phyloP scores from a whole-genome alignment of 2,888 invertebrate genomes.

The Fragum whitleyi region DNA sequence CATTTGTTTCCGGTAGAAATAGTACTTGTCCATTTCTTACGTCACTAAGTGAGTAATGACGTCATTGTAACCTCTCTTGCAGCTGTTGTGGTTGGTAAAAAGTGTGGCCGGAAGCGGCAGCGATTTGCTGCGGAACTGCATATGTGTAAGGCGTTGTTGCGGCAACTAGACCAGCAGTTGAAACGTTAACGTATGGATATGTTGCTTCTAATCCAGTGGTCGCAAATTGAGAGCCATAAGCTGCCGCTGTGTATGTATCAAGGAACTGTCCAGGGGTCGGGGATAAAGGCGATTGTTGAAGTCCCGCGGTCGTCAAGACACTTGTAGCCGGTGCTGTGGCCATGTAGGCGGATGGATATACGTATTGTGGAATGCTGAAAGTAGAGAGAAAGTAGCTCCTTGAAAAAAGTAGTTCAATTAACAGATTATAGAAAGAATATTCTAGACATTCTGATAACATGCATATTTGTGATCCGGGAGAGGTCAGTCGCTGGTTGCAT shows the following conservation, averaged over 20 bases:
- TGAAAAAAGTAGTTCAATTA: not conserved
- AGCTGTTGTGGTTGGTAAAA: conserved; percentile 80
- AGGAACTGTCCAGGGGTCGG: conserved; percentile 75
- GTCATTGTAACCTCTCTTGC: conserved; percentile 80
- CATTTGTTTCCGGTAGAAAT: conserved; percentile 15
- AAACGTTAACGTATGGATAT: conserved; percentile 76
- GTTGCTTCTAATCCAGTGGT: conserved; percentile 68
- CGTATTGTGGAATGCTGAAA: conserved; percentile 77
- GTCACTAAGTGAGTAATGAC: conserved; percentile 15
- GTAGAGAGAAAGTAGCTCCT: conserved; percentile 30
- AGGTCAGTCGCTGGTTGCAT: no score
- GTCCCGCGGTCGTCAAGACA: conserved; percentile 68
- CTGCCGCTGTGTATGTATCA: conserved; percentile 72
- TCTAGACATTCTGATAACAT: no score
- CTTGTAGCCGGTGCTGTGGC: conserved; percentile 69
- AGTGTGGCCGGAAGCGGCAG: conserved; percentile 73
- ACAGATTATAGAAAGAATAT: no score
- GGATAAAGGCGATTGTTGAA: conserved; percentile 76
- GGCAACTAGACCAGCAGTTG: conserved; percentile 71
- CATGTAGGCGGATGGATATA: conserved; percentile 78
- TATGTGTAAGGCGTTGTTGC: conserved; percentile 78
- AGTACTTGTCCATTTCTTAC: conserved; percentile 21
- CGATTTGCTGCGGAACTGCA: conserved; percentile 76
- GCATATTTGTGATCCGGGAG: no score
- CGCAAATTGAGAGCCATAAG: conserved; percentile 74